Evolutionary conservation across 2,113 vertebrate species (phyloP).

Genomic region (Sphyrna mokarran): DNA sequence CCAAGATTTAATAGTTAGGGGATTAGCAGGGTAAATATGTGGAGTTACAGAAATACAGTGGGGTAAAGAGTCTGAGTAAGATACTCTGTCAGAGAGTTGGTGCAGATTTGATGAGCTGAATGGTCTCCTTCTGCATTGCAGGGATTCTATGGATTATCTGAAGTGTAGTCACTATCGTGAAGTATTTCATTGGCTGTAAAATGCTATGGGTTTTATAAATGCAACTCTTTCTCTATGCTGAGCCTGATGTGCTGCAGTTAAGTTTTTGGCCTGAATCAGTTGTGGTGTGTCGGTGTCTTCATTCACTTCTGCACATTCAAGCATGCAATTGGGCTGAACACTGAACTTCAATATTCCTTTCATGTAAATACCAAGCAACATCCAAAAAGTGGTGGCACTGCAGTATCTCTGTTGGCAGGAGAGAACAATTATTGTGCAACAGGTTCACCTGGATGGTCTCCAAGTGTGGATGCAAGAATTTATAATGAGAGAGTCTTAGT

Average conservation of each 20-base stretch:
- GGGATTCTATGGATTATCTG: too few relatives aligned
- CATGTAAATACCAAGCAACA: not conserved
- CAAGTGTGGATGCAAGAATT: not conserved
- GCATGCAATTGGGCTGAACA: not conserved
- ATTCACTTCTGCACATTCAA: not conserved
- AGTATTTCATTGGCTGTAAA: not conserved
- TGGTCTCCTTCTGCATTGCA: too few relatives aligned
- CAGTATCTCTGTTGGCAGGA: not conserved
- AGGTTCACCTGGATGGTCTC: not conserved
- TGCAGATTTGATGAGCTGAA: too few relatives aligned
- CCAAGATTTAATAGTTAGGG: too few relatives aligned
- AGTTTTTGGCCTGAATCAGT: not conserved
- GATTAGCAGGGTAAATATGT: too few relatives aligned
- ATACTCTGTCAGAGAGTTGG: too few relatives aligned
- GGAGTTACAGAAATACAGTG: too few relatives aligned
- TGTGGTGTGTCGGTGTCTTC: not conserved
- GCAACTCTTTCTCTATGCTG: not conserved
- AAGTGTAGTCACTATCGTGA: too few relatives aligned
- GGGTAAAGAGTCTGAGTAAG: too few relatives aligned
- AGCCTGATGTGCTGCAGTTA: not conserved
- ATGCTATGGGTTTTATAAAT: not conserved
- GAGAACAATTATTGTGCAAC: not conserved
- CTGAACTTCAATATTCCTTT: not conserved
- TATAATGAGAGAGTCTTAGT: not conserved
- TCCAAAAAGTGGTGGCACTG: too few relatives aligned